A percentile compares a stretch with the other conserved stretches of the same genome.
These are phyloP conservation scores for Cheilosia pagana DNA, from an alignment of 2,888 invertebrate genomes.

Conservation along the genomic window DNA sequence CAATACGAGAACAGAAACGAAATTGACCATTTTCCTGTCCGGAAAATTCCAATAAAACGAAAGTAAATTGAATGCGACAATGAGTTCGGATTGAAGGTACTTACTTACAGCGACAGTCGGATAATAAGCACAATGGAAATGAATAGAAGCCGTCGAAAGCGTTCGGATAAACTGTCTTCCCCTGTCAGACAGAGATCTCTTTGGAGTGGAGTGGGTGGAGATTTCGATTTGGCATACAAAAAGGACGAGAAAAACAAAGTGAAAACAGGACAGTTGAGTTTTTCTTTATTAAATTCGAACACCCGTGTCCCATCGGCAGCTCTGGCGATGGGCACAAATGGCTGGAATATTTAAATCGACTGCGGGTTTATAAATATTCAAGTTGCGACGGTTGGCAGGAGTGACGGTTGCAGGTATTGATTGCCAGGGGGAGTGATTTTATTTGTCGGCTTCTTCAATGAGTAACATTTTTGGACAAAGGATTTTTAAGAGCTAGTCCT, in stretches of 20 bases:
- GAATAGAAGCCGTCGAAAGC: slow-evolving; percentile 71
- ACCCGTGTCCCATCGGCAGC: background rate
- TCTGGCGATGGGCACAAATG: slow-evolving; percentile 51
- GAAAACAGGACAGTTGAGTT: slow-evolving; percentile 65
- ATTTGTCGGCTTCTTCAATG: background rate
- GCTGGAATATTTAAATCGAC: slow-evolving; percentile 72
- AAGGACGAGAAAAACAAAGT: slow-evolving; percentile 47
- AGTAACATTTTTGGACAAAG: background rate
- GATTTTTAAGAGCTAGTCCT: background rate
- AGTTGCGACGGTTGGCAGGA: slow-evolving; percentile 34
- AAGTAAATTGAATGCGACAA: slow-evolving; percentile 74
- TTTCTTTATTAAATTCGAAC: slow-evolving; percentile 71
- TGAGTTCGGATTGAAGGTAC: slow-evolving; percentile 63
- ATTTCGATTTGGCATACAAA: slow-evolving; percentile 68
- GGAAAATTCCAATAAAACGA: slow-evolving; percentile 72
- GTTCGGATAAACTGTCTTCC: slow-evolving; percentile 70
- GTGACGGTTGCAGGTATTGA: slow-evolving; percentile 17
- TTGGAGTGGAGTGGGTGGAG: slow-evolving; percentile 4
- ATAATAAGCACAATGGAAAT: slow-evolving; percentile 71
- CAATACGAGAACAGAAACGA: slow-evolving; percentile 47
- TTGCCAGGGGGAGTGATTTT: background rate
- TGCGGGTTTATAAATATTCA: slow-evolving; percentile 72
- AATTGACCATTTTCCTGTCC: slow-evolving; percentile 75
- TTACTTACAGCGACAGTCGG: slow-evolving; percentile 69
- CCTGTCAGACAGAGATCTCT: slow-evolving; percentile 36